Percentiles rank a stretch among this genome's conserved stretches.
phyloP scores from a whole-genome alignment of 2,797 vertebrate species.

The Channallabes apus region DNA sequence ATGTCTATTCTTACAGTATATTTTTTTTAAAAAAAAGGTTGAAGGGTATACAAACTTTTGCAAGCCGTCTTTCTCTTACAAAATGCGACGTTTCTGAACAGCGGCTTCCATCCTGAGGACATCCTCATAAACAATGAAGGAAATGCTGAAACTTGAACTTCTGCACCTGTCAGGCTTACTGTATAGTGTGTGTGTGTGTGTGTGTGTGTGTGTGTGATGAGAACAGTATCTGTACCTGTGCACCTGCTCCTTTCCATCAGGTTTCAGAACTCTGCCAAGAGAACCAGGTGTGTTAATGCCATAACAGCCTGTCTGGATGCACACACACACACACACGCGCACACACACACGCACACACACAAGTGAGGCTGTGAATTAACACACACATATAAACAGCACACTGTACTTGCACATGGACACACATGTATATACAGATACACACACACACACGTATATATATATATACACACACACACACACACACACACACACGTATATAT shows the following conservation, averaged over 20 bases:
- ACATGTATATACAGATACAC: no score
- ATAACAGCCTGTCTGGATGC: conserved; percentile 60
- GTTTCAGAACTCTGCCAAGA: conserved; percentile 71
- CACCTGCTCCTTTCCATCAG: conserved; percentile 42
- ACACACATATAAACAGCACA: no score
- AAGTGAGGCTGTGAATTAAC: no score
- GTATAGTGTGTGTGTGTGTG: conserved; percentile 29
- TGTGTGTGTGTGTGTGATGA: conserved; percentile 47
- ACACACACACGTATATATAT: no score
- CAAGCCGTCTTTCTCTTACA: not conserved
- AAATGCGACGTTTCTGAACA: not conserved
- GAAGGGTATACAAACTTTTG: not conserved
- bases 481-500: conserved; percentile 24
- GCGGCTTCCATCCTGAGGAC: not conserved
- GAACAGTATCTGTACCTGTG: conserved; percentile 58
- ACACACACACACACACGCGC: conserved; percentile 58
- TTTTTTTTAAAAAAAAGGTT: not conserved
- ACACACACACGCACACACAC: conserved; percentile 14
- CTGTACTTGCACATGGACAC: no score
- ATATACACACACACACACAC: conserved; percentile 81
- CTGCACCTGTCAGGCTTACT: conserved; percentile 87
- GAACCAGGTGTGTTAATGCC: conserved; percentile 90
- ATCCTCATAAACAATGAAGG: conserved; percentile 20
- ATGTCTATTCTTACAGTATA: not conserved
- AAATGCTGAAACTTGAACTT: conserved; percentile 86